A percentile compares a stretch with the other conserved stretches of the same genome.
Evolutionary conservation across 2,113 vertebrate species (phyloP).

Genomic region (Barbus barbus): DNA sequence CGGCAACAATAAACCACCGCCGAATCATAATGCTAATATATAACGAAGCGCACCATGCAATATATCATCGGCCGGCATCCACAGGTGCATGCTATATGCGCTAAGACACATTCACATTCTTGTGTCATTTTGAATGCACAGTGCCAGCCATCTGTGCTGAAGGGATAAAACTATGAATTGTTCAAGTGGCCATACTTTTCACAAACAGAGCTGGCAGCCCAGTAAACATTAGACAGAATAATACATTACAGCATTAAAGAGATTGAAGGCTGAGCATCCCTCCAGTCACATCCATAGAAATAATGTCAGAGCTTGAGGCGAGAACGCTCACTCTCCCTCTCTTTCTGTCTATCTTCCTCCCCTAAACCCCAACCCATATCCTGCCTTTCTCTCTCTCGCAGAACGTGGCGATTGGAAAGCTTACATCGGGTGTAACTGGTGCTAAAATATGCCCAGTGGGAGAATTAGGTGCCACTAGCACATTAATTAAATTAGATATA

Average conservation of each 20-base stretch:
- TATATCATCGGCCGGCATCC: slow-evolving; percentile 25
- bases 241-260: slow-evolving; percentile 50
- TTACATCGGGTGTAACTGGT: slow-evolving; percentile 10
- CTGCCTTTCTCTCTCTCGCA: background rate
- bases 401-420: background rate
- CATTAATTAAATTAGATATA: slow-evolving; percentile 35
- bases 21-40: slow-evolving; percentile 19
- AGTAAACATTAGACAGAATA: slow-evolving; percentile 57
- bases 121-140: slow-evolving; percentile 32
- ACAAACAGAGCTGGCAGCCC: slow-evolving; percentile 36
- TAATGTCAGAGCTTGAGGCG: slow-evolving; percentile 50
- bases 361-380: background rate
- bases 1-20: background rate
- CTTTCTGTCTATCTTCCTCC: slow-evolving; percentile 10
- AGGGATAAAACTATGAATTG: slow-evolving; percentile 47
- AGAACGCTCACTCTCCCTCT: background rate
- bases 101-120: slow-evolving; percentile 22
- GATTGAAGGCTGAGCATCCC: slow-evolving; percentile 43
- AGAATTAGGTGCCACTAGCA: slow-evolving; percentile 20
- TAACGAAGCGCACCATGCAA: background rate
- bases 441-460: slow-evolving; percentile 13
- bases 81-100: background rate
- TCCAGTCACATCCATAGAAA: slow-evolving; percentile 39
- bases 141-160: slow-evolving; percentile 27
- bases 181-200: slow-evolving; percentile 38